Conservation (phyloP, 2,888 invertebrate species). For the Aspidapion aeneum region DNA sequence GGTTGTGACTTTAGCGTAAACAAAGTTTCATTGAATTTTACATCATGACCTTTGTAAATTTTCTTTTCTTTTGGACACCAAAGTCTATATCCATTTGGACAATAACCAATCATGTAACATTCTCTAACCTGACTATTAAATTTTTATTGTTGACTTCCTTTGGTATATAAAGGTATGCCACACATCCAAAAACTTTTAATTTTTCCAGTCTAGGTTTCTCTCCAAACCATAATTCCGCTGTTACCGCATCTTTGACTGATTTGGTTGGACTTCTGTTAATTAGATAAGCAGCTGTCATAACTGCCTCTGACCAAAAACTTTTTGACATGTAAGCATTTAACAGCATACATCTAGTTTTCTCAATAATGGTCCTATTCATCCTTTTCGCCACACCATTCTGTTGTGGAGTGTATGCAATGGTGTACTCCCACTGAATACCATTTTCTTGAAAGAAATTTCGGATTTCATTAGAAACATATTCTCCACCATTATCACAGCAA, state of each 20-base stretch:
- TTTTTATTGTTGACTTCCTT: background rate
- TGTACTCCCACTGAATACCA: slow-evolving; percentile 5
- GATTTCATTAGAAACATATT: slow-evolving; percentile 6
- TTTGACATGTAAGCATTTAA: background rate
- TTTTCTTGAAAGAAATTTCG: slow-evolving; percentile 4
- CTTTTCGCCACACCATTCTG: slow-evolving; percentile 10
- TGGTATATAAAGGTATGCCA: no score
- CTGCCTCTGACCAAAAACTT: background rate
- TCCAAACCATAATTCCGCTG: slow-evolving; percentile 3
- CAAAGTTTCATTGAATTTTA: slow-evolving; percentile 2
- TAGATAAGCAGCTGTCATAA: slow-evolving; percentile 9
- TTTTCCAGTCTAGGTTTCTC: background rate
- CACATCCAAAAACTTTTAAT: background rate
- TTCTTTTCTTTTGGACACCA: slow-evolving; percentile 9
- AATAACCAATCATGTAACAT: slow-evolving; percentile 6
- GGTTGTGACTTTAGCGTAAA: background rate
- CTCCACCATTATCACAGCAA: slow-evolving; percentile 12
- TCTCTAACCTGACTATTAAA: background rate
- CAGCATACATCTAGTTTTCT: background rate
- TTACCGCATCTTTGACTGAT: background rate
- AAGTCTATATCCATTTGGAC: slow-evolving; percentile 6
- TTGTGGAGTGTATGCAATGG: slow-evolving; percentile 9
- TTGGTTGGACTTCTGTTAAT: slow-evolving; percentile 8
- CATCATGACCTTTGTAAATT: background rate
- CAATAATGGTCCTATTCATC: slow-evolving; percentile 5